phyloP scores from a whole-genome alignment of 2,888 invertebrate species.

The Conchocele bisecta region DNA sequence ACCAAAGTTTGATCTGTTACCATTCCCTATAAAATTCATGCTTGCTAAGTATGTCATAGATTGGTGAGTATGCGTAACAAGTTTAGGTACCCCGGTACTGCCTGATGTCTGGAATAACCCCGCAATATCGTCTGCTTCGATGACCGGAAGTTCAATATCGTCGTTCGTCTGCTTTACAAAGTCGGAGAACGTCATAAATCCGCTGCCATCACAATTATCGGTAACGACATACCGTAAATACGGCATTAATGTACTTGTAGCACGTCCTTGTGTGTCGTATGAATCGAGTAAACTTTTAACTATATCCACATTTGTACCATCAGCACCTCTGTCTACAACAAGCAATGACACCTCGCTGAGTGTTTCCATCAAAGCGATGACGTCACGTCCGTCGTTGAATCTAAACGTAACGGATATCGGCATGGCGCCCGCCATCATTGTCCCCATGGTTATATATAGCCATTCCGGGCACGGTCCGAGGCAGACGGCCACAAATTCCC shows the following conservation, averaged over 20 bases:
- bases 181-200: no score
- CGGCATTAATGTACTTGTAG: not conserved
- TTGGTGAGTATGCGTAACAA: no score
- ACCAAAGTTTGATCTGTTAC: no score
- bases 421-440: slow-evolving; percentile 23
- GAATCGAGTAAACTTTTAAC: not conserved
- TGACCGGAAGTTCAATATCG: no score
- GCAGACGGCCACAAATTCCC: slow-evolving; percentile 28
- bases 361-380: slow-evolving; percentile 30
- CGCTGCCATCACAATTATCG: no score
- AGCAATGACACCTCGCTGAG: not conserved
- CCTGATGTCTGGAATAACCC: no score
- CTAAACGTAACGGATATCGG: slow-evolving; percentile 27
- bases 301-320: slow-evolving; percentile 1
- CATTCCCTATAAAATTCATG: no score
- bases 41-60: no score
- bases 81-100: no score
- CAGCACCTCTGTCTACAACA: not conserved
- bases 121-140: no score
- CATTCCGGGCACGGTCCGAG: slow-evolving; percentile 44
- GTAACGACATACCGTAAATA: not conserved
- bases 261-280: not conserved
- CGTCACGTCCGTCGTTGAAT: slow-evolving; percentile 44
- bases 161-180: no score
- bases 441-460: slow-evolving; percentile 29